Base-by-base conservation (phyloP, 2,113 vertebrate species). In the Pachycephala philippinensis region DNA sequence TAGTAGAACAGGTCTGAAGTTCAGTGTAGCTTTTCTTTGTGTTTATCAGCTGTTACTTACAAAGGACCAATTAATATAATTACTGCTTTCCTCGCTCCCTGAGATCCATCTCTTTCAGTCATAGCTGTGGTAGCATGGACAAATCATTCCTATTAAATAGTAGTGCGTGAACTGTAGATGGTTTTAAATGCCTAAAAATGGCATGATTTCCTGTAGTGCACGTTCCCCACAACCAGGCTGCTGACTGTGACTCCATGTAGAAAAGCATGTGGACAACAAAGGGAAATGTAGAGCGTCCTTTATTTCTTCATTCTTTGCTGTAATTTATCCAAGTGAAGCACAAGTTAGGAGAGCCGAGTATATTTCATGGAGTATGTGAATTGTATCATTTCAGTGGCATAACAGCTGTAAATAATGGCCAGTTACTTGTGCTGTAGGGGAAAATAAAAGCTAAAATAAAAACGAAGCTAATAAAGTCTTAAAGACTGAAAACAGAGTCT, bases 201-300 rank as follows among this genome's bases (percentile, higher is more conserved):
- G 11, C 8, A 3, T 21, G 15, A 6, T 42, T 68, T 20, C 8
- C 31, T 69, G 9, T 10, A 39, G 44, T 13, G 37, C 26, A 16
- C 0, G 2, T 40, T 88, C 59, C 45, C 12, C 21, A 13, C 3
- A 0, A 1, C 11, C 53, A 71, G 39, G 26, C 44, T 63, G 47
- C 26, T 63, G 54, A 21, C 24, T 26, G 42, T 19, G 20, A 21
- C 28, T 66, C 20, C 1, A 0, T 13, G 21, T 35, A 42, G 44
- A 31, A 86, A 71, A 82, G 7, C 30, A 5, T 0, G 3, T 47
- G n/a, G 35, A 19, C 57, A 52, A 24, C 7, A 18, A 40, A 50
- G 18, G 68, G 35, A 47, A 61, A 27, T 19, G 27, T 2, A n/a
- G 27, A 50, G 5, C 0, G 0, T 40, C 26, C 30, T 59, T 26